Conservation (phyloP, 1,140 invertebrate species). For the Chlorops oryzae region DNA sequence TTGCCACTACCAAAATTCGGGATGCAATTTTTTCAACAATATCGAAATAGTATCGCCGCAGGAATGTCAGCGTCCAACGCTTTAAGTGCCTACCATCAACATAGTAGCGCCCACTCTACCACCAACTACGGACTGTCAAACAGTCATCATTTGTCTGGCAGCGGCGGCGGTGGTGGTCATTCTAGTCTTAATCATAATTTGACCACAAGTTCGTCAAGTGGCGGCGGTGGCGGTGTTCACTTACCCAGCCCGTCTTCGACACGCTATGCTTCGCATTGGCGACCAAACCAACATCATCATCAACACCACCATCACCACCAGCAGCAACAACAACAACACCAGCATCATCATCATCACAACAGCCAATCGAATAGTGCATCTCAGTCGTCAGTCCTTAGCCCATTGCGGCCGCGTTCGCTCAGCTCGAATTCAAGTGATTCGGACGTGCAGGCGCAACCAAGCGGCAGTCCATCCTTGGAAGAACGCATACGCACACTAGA, state of each 20-base stretch:
- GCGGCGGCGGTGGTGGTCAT: slow-evolving; percentile 21
- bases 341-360: slow-evolving; percentile 11
- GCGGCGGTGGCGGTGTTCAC: slow-evolving; percentile 19
- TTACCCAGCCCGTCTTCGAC: slow-evolving; percentile 35
- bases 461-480: slow-evolving; percentile 64
- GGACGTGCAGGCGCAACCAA: slow-evolving; percentile 52
- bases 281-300: slow-evolving; percentile 42
- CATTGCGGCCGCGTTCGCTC: slow-evolving; percentile 55
- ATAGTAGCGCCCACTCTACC: slow-evolving; percentile 2
- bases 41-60: slow-evolving; percentile 44
- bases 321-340: slow-evolving; percentile 32
- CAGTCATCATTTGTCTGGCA: slow-evolving; percentile 2
- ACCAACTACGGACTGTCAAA: slow-evolving; percentile 9
- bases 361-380: slow-evolving; percentile 26
- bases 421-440: slow-evolving; percentile 58
- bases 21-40: slow-evolving; percentile 58
- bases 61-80: slow-evolving; percentile 37
- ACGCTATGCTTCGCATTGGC: slow-evolving; percentile 30
- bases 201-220: slow-evolving; percentile 13
- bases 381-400: slow-evolving; percentile 46
- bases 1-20: slow-evolving; percentile 81
- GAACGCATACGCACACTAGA: slow-evolving; percentile 82
- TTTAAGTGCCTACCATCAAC: slow-evolving; percentile 13
- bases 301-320: slow-evolving; percentile 39
- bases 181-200: slow-evolving; percentile 40